These are phyloP conservation scores for Rhagium mordax DNA, from an alignment of 2,888 invertebrate species.

Conservation along the genomic window DNA sequence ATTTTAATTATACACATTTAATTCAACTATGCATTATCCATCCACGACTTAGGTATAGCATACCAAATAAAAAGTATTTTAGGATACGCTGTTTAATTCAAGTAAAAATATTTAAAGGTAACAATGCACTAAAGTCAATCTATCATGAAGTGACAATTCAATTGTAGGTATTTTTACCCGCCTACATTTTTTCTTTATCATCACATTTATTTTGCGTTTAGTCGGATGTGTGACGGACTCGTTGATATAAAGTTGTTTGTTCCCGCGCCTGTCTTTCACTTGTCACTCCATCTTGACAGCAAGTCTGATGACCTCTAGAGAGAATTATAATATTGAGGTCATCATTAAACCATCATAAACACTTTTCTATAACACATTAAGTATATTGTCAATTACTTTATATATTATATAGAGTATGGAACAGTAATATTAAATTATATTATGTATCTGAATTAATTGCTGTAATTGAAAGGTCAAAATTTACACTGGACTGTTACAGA, in stretches of 20 bases:
- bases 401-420: background rate
- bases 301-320: slow-evolving; percentile 60
- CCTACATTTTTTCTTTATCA: slow-evolving; percentile 45
- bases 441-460: too few species aligned
- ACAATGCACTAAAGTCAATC: slow-evolving; percentile 42
- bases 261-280: slow-evolving; percentile 64
- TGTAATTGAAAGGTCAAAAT: too few species aligned
- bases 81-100: background rate
- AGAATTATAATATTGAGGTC: slow-evolving; percentile 57
- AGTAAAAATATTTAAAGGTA: slow-evolving; percentile 17
- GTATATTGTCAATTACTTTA: background rate
- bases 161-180: slow-evolving; percentile 46
- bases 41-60: too few species aligned
- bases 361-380: slow-evolving; percentile 27
- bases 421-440: background rate
- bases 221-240: slow-evolving; percentile 34
- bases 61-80: background rate
- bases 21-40: too few species aligned
- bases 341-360: slow-evolving; percentile 43
- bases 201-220: slow-evolving; percentile 39
- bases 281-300: slow-evolving; percentile 62
- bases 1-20: background rate
- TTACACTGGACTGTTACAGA: too few species aligned
- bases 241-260: slow-evolving; percentile 53
- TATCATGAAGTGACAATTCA: slow-evolving; percentile 52